Evolutionary conservation across 1,140 invertebrate species (phyloP), one percentile per base, ranked within the genome.

Genomic region (Drosophila pseudoananassae): DNA sequence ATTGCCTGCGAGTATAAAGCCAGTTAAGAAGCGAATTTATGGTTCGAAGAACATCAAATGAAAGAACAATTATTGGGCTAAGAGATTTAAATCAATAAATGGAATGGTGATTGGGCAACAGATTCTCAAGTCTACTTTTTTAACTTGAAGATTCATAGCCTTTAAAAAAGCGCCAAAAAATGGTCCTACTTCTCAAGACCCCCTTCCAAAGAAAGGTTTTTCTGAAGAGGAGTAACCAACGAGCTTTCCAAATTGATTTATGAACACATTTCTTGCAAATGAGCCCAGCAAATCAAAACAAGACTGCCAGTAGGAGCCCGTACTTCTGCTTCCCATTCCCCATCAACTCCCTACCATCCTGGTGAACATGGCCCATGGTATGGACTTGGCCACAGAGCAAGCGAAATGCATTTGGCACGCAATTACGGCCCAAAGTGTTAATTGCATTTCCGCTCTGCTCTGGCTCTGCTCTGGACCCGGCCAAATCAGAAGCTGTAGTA

Each of bases 371-470:
- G 46, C 53, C n/a, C 12, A 51, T 38, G 15, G 3, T 33, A 55
- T 47, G 69, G 60, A 59, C 52, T 46, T 45, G 43, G 33, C 65
- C 58, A 47, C 60, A 65, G 49, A 54, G 69, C 78, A 74, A 59
- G 58, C 78, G 59, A 87, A 87, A 82, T 83, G 82, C 75, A 88
- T 88, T 87, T 88, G 78, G 82, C 83, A 88, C 82, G 82, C 82
- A 87, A 87, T 87, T 87, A 87, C 76, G 78, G 82, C 82, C 83
- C 70, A 87, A 87, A 88, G 82, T 88, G 82, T 87, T 87, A 87
- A 87, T 87, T 87, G 83, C 82, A 88, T 87, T 87, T 87, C 82
- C 82, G 82, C 63, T 64, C 43, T 53, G 59, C 40, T 14, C 38
- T 17, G 65, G 3, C 31, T n/a, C n/a, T 36, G 46, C 43, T 27